Percentiles rank a stretch among this genome's conserved stretches.
phyloP scores from a whole-genome alignment of 2,113 vertebrate species.

The Colius striatus region DNA sequence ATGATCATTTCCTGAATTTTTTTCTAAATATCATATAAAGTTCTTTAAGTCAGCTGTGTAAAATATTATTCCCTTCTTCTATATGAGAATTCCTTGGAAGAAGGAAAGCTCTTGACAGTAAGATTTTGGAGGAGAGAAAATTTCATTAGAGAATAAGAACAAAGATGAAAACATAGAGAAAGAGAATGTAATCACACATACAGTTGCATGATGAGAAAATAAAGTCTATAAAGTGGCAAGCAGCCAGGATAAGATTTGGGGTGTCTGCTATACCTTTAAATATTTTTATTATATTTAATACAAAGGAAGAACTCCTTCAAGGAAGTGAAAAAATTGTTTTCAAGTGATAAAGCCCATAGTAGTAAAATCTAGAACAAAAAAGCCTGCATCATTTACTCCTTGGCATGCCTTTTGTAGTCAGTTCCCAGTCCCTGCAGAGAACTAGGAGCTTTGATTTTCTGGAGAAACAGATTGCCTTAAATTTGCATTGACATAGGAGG shows the following conservation, averaged over 20 bases:
- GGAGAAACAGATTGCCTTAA: background rate
- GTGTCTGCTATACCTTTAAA: background rate
- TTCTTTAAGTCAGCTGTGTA: background rate
- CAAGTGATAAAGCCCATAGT: background rate
- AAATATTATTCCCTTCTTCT: background rate
- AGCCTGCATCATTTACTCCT: background rate
- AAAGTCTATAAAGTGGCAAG: background rate
- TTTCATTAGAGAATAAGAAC: background rate
- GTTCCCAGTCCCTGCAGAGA: background rate
- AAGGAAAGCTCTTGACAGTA: background rate
- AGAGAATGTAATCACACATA: background rate
- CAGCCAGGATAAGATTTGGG: background rate
- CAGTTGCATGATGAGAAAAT: background rate
- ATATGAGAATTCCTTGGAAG: background rate
- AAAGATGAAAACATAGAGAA: background rate
- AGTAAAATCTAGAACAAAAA: background rate
- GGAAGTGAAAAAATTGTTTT: background rate
- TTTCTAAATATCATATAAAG: slow-evolving; percentile 12
- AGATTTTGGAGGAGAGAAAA: background rate
- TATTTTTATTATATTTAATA: background rate
- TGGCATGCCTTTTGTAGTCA: background rate
- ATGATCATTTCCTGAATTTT: background rate
- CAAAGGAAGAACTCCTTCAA: background rate
- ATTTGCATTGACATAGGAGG: background rate
- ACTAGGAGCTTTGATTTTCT: background rate